Percentiles rank a stretch among this genome's conserved stretches.
Conservation (phyloP, 2,888 invertebrate genomes). For the Octodonta nipae region DNA sequence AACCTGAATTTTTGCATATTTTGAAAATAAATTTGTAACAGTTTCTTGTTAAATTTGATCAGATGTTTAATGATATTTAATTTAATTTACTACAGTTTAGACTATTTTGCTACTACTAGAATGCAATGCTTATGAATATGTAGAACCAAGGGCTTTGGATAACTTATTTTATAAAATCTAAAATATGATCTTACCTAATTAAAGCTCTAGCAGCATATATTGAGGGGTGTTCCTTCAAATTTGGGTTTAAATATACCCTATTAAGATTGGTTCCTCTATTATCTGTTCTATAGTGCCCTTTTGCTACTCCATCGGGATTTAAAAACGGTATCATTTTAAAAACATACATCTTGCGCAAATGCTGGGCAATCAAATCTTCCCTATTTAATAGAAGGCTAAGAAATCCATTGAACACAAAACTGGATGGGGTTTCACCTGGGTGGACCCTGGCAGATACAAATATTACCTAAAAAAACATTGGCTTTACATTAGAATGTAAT, state of each 20-base stretch:
- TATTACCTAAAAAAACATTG: constrained; percentile 50
- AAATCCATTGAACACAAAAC: constrained; percentile 81
- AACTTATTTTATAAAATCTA: neutral
- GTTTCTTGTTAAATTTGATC: neutral
- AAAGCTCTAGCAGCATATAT: constrained; percentile 73
- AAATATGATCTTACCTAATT: constrained; percentile 37
- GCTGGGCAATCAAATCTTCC: constrained; percentile 61
- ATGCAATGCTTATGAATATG: no score
- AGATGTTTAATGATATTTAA: no score
- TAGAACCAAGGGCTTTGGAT: neutral
- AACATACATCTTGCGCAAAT: constrained; percentile 61
- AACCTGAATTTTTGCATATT: no score
- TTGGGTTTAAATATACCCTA: constrained; percentile 71
- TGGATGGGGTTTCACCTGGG: constrained; percentile 84
- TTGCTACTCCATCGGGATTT: constrained; percentile 81
- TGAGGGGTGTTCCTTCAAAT: constrained; percentile 60
- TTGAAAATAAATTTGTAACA: no score
- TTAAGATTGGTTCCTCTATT: constrained; percentile 79
- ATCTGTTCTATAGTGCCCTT: constrained; percentile 78
- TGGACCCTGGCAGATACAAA: constrained; percentile 82
- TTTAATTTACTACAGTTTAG: no score
- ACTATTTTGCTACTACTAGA: no score
- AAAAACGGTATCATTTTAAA: constrained; percentile 84
- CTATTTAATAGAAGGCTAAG: constrained; percentile 62
- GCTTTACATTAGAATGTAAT: no score